Evolutionary conservation across 2,797 vertebrate genomes (phyloP).

Genomic region (Esox lucius): DNA sequence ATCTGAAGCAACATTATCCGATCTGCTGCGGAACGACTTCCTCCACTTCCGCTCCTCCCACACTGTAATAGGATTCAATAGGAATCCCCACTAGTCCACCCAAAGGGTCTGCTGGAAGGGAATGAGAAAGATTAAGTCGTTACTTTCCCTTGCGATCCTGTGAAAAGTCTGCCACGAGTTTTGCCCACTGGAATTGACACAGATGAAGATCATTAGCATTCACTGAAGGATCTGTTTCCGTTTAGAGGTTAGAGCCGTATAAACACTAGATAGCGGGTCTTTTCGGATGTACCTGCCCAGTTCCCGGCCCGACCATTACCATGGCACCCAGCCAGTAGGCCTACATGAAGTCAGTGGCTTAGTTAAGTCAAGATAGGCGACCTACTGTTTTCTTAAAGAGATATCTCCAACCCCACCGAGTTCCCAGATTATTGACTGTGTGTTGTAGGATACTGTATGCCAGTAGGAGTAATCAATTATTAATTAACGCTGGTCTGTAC

Average conservation of each 20-base stretch:
- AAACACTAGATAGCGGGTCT: not conserved
- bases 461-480: conserved; percentile 4
- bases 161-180: too few species aligned
- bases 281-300: not conserved
- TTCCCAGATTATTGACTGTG: not conserved
- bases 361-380: not conserved
- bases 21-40: conserved; percentile 71
- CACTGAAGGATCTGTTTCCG: too few species aligned
- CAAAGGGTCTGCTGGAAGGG: conserved; percentile 51
- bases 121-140: not conserved
- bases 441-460: conserved; percentile 1
- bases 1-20: conserved; percentile 53
- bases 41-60: conserved; percentile 72
- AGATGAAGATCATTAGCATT: not conserved
- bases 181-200: not conserved
- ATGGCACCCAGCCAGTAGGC: not conserved
- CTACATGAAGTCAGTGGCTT: not conserved
- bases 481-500: not conserved
- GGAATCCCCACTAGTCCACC: conserved; percentile 58
- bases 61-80: conserved; percentile 51
- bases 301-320: not conserved
- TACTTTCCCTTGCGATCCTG: too few species aligned
- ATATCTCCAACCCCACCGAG: not conserved
- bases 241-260: too few species aligned
- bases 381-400: not conserved